phyloP scores from a whole-genome alignment of 2,888 invertebrate species.

The Alentia gelatinosa region DNA sequence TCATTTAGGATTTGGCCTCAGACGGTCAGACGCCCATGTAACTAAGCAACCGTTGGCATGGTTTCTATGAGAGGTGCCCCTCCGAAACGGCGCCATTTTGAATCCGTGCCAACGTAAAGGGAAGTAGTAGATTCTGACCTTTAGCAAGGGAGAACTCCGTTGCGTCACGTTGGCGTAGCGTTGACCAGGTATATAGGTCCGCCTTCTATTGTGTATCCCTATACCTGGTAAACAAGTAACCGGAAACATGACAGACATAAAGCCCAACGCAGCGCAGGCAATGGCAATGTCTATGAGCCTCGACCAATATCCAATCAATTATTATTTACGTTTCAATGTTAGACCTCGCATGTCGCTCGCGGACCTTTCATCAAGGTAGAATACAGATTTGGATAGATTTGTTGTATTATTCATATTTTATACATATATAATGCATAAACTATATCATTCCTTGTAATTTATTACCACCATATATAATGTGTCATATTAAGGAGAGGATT shows the following conservation, averaged over 20 bases:
- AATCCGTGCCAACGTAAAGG: constrained; percentile 25
- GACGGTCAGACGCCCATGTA: constrained; percentile 40
- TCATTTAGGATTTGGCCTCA: not conserved
- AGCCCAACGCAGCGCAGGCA: no score
- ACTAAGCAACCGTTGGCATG: constrained; percentile 44
- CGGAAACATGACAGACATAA: not conserved
- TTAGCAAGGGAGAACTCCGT: not conserved
- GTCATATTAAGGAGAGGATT: no score
- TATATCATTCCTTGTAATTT: no score
- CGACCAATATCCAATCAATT: no score
- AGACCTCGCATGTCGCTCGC: no score
- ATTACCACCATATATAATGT: no score
- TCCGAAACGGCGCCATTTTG: constrained; percentile 40
- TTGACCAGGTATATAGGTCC: not conserved
- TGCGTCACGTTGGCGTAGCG: not conserved
- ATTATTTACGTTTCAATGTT: no score
- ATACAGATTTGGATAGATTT: no score
- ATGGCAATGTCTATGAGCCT: no score
- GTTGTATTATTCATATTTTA: no score
- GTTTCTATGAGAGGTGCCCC: constrained; percentile 32
- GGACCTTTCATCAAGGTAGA: no score
- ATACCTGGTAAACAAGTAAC: not conserved
- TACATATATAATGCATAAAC: no score
- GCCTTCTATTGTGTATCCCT: not conserved
- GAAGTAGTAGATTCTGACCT: constrained; percentile 37